A percentile compares a stretch with the other conserved stretches of the same genome.
These are phyloP conservation scores for Sebastes reedi DNA, from an alignment of 2,797 vertebrate species.

Conservation along the genomic window DNA sequence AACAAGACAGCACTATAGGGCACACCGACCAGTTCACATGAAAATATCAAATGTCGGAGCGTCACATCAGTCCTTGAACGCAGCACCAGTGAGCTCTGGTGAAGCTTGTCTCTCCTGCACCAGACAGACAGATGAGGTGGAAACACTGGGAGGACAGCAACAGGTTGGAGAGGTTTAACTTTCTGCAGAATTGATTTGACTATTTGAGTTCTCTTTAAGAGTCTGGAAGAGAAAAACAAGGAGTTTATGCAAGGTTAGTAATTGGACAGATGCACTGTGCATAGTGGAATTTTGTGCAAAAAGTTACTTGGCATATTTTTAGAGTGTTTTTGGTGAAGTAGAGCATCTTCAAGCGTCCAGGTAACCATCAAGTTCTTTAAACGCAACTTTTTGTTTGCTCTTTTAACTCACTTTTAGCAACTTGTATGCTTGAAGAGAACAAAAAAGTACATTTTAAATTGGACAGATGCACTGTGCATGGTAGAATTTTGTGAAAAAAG, in stretches of 20 bases:
- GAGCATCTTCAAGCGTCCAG: conserved; percentile 9
- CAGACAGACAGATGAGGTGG: conserved; percentile 18
- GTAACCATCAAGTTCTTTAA: background rate
- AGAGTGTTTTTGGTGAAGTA: background rate
- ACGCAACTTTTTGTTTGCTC: background rate
- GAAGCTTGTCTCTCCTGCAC: background rate
- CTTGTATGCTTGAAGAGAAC: background rate
- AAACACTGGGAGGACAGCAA: background rate
- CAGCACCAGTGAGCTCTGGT: conserved; percentile 35
- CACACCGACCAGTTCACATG: too few species aligned
- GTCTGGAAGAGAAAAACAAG: background rate
- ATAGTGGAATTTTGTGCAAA: background rate
- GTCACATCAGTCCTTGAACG: conserved; percentile 54
- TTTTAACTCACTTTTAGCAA: background rate
- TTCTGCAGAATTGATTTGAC: background rate
- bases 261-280: background rate
- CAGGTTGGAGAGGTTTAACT: conserved; percentile 40
- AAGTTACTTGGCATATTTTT: background rate
- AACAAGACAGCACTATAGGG: background rate
- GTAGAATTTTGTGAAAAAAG: background rate
- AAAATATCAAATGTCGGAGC: background rate
- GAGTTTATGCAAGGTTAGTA: background rate
- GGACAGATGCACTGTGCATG: background rate
- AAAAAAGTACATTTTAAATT: background rate
- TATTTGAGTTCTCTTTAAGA: background rate